These are phyloP conservation scores for Ciconia maguari DNA, from an alignment of 2,113 vertebrate genomes.

Conservation along the genomic window DNA sequence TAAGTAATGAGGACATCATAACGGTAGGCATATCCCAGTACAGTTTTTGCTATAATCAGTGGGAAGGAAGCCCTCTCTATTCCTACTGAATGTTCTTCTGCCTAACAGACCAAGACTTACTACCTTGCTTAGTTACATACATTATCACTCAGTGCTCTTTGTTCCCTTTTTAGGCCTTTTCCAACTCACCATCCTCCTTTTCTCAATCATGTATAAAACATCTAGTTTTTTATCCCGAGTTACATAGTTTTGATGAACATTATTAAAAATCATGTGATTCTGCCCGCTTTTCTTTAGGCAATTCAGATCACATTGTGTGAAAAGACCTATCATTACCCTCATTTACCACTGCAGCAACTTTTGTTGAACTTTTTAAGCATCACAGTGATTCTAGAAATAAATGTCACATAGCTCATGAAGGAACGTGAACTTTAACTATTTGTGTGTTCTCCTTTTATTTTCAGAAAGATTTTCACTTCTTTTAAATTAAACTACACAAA, in stretches of 20 bases:
- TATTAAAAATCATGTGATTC: not conserved
- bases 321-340: not conserved
- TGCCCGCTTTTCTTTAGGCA: not conserved
- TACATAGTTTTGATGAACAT: not conserved
- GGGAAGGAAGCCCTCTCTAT: not conserved
- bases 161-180: not conserved
- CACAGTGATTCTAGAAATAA: not conserved
- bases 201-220: not conserved
- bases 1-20: not conserved
- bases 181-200: not conserved
- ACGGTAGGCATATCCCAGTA: not conserved
- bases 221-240: not conserved
- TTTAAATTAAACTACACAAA: not conserved
- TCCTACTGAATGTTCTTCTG: not conserved
- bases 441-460: conserved; percentile 46
- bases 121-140: not conserved
- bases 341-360: not conserved
- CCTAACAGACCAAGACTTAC: not conserved
- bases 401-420: not conserved
- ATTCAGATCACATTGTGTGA: not conserved
- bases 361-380: not conserved
- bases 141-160: not conserved
- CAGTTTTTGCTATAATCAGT: not conserved
- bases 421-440: conserved; percentile 4
- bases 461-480: not conserved